These are phyloP conservation scores for Mactra quadrangularis DNA, from an alignment of 1,140 invertebrate genomes.

Conservation along the genomic window DNA sequence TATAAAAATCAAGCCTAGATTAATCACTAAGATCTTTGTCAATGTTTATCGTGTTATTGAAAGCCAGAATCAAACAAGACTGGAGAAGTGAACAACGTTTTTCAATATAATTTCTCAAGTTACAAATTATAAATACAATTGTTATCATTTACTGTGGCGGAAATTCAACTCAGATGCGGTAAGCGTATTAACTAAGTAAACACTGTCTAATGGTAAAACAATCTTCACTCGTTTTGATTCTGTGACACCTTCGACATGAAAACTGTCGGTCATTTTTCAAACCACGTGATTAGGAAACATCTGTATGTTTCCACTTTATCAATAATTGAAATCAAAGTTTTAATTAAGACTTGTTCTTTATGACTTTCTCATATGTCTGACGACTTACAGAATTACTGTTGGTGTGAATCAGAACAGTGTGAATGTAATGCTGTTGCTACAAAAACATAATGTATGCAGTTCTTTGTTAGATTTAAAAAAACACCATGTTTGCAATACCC, in stretches of 20 bases:
- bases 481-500: too few relatives aligned
- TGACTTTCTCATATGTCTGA: too few relatives aligned
- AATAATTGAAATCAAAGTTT: not conserved
- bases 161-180: not conserved
- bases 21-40: not conserved
- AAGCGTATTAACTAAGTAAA: constrained; percentile 14
- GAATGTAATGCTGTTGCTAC: too few relatives aligned
- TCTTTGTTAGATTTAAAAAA: too few relatives aligned
- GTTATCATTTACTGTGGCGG: constrained; percentile 33
- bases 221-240: too few relatives aligned
- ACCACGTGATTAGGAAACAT: not conserved
- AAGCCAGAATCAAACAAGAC: constrained; percentile 3
- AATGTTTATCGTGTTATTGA: not conserved
- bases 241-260: too few relatives aligned
- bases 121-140: constrained; percentile 41
- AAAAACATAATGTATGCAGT: too few relatives aligned
- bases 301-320: constrained; percentile 22
- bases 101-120: constrained; percentile 15
- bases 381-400: too few relatives aligned
- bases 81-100: constrained; percentile 22
- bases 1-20: constrained; percentile 9
- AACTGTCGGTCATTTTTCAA: too few relatives aligned
- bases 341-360: too few relatives aligned
- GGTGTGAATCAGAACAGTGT: too few relatives aligned
- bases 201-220: not conserved